Evolutionary conservation across 1,140 invertebrate genomes (phyloP).

Genomic region (Leptinotarsa defecta): DNA sequence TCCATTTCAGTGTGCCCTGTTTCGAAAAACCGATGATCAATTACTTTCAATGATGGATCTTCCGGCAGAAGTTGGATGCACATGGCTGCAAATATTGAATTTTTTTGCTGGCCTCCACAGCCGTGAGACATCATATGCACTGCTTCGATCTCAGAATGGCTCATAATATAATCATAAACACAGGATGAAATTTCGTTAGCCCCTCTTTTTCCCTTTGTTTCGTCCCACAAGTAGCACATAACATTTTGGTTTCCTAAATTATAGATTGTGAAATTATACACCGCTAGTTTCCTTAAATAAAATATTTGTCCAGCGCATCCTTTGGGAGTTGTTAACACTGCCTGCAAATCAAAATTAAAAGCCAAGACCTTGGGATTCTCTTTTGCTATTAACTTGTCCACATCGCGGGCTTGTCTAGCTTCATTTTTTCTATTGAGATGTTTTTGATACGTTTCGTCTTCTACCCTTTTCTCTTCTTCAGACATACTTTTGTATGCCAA

Average conservation of each 20-base stretch:
- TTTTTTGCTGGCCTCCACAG: conserved; percentile 56
- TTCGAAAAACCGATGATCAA: conserved; percentile 22
- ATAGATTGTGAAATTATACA: conserved; percentile 58
- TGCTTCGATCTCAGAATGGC: conserved; percentile 31
- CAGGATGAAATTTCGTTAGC: conserved; percentile 57
- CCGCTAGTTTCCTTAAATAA: conserved; percentile 56
- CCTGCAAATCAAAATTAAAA: conserved; percentile 53
- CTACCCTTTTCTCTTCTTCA: conserved; percentile 30
- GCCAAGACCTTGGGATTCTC: conserved; percentile 29
- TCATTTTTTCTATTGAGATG: conserved; percentile 38
- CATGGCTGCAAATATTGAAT: conserved; percentile 27
- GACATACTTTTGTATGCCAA: conserved; percentile 28
- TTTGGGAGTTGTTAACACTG: conserved; percentile 49
- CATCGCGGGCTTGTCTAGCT: conserved; percentile 38
- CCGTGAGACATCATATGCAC: conserved; percentile 53
- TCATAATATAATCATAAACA: conserved; percentile 49
- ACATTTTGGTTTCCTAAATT: conserved; percentile 29
- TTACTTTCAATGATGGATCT: conserved; percentile 47
- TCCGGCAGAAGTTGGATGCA: conserved; percentile 30
- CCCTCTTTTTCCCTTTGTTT: conserved; percentile 34
- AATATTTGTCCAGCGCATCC: conserved; percentile 52
- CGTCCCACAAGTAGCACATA: conserved; percentile 32
- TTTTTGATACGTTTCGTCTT: conserved; percentile 29
- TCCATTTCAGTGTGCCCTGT: conserved; percentile 21
- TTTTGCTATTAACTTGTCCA: conserved; percentile 44